These are phyloP conservation scores for Thereva nobilitata DNA, from an alignment of 2,888 invertebrate species.

Conservation along the genomic window DNA sequence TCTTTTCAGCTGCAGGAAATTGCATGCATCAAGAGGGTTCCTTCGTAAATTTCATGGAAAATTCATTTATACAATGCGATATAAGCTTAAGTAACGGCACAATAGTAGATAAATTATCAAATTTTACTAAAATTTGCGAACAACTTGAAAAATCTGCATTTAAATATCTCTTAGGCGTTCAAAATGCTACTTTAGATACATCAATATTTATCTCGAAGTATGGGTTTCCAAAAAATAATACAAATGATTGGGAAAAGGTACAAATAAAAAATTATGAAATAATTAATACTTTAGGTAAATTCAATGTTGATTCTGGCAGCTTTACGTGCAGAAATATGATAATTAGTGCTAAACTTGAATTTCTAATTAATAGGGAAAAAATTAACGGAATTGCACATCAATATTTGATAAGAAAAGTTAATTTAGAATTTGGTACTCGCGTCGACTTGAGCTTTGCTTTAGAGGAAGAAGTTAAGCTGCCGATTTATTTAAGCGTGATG, in stretches of 20 bases:
- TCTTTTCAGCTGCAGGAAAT: conserved; percentile 26
- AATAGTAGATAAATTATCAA: conserved; percentile 41
- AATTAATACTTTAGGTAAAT: conserved; percentile 46
- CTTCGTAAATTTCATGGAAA: conserved; percentile 51
- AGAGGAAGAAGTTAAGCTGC: conserved; percentile 46
- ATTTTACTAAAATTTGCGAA: conserved; percentile 52
- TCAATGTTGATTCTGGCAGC: conserved; percentile 39
- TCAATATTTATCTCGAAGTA: conserved; percentile 49
- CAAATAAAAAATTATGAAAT: conserved; percentile 45
- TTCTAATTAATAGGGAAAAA: conserved; percentile 46
- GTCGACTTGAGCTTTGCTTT: conserved; percentile 53
- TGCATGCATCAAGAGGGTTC: conserved; percentile 22
- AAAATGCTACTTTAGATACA: conserved; percentile 23
- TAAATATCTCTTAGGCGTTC: conserved; percentile 41
- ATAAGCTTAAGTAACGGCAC: conserved; percentile 44
- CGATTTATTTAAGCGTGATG: conserved; percentile 51
- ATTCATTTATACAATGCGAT: conserved; percentile 49
- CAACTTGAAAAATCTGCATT: conserved; percentile 48
- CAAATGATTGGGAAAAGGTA: conserved; percentile 50
- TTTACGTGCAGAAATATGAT: conserved; percentile 55
- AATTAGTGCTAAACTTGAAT: conserved; percentile 51
- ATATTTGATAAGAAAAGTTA: conserved; percentile 48
- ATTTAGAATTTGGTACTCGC: conserved; percentile 49
- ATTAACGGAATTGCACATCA: conserved; percentile 47
- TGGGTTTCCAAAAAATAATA: conserved; percentile 50